phyloP scores from a whole-genome alignment of 35 echinoderm and acorn worm species.

The Apostichopus japonicus region DNA sequence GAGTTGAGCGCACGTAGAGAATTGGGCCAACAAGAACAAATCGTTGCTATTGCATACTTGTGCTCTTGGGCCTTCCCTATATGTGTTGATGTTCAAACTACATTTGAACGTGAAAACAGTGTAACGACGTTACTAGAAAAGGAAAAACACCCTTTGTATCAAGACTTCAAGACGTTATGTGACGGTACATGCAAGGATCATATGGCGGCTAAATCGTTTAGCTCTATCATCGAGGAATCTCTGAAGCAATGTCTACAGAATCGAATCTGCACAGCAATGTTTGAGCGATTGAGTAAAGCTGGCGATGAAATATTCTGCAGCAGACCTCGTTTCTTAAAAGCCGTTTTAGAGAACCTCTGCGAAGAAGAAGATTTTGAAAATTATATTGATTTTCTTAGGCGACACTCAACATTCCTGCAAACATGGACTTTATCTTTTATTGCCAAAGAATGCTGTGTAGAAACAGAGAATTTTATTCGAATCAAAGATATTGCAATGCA shows the following conservation, averaged over 20 bases:
- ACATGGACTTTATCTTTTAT: neutral
- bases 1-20: neutral
- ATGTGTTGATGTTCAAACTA: neutral
- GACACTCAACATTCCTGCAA: neutral
- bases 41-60: neutral
- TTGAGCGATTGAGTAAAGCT: conserved; percentile 22
- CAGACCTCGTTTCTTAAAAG: neutral
- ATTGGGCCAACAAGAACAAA: neutral
- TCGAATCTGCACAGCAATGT: conserved; percentile 23
- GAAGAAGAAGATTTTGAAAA: neutral
- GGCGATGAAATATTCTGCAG: conserved; percentile 44
- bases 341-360: too few relatives aligned
- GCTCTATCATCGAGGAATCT: conserved; percentile 16
- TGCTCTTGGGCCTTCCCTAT: conserved; percentile 45
- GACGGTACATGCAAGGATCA: conserved; percentile 23
- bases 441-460: conserved; percentile 21
- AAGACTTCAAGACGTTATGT: conserved; percentile 28
- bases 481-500: conserved; percentile 32
- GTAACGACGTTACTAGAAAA: conserved; percentile 10
- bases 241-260: neutral
- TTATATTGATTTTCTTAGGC: neutral
- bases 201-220: too few relatives aligned
- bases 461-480: neutral
- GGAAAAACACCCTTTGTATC: conserved; percentile 1
- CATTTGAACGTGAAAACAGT: conserved; percentile 28